A percentile compares a stretch with the other conserved stretches of the same genome.
Evolutionary conservation across 2,113 vertebrate genomes (phyloP).

Genomic region (Lophochroa leadbeateri): DNA sequence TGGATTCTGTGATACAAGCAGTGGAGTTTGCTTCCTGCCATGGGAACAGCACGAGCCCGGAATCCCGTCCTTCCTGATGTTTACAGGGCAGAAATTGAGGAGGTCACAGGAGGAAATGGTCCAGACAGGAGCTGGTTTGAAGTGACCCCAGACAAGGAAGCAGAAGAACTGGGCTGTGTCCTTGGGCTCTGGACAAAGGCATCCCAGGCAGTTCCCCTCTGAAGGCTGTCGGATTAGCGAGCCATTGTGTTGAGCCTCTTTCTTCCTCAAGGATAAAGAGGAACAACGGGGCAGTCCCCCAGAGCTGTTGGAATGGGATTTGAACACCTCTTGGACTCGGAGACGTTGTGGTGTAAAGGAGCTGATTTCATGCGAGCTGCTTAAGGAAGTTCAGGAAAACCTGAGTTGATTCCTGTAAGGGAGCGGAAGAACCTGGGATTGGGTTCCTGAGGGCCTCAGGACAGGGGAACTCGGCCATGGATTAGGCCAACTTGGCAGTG

Average conservation of each 20-base stretch:
- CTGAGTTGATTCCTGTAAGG: neutral
- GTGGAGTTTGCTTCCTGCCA: neutral
- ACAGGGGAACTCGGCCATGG: neutral
- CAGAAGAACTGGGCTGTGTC: neutral
- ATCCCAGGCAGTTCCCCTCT: neutral
- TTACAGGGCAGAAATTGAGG: neutral
- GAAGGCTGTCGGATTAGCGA: neutral
- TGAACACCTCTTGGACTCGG: neutral
- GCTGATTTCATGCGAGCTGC: neutral
- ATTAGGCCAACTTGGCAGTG: neutral
- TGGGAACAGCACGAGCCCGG: neutral
- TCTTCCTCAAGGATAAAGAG: neutral
- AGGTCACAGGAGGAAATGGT: neutral
- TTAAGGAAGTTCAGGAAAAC: neutral
- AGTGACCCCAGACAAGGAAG: neutral
- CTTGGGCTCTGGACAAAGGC: neutral
- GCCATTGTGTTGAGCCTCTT: neutral
- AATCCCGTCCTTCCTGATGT: neutral
- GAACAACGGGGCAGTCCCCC: rapidly evolving
- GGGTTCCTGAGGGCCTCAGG: neutral
- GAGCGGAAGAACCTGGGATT: neutral
- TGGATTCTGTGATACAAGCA: rapidly evolving
- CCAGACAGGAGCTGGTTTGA: neutral
- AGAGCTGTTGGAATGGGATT: neutral
- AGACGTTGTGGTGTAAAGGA: rapidly evolving